phyloP scores from a whole-genome alignment of 1,140 invertebrate genomes.

The Solenopsis invicta region DNA sequence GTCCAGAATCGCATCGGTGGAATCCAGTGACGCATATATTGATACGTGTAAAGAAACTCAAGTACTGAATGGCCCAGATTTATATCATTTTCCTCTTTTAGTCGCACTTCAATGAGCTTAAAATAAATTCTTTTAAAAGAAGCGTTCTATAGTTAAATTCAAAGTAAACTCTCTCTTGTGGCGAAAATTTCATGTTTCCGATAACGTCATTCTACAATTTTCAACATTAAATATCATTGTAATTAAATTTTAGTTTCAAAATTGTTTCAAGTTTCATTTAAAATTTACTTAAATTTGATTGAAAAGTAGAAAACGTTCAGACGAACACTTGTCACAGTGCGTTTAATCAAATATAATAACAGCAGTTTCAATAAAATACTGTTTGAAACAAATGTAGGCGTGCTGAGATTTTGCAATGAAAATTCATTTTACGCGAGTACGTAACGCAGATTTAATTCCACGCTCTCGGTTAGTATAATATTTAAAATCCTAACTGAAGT shows the following conservation, averaged over 20 bases:
- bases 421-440: neutral
- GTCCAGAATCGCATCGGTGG: neutral
- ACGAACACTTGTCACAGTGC: neutral
- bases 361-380: neutral
- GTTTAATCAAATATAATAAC: neutral
- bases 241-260: slow-evolving; percentile 8
- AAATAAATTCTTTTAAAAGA: slow-evolving; percentile 1
- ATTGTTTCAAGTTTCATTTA: neutral
- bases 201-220: neutral
- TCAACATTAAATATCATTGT: neutral
- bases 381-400: neutral
- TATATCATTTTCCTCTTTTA: slow-evolving; percentile 19
- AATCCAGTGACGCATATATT: slow-evolving; percentile 16
- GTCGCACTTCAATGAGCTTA: neutral
- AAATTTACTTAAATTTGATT: slow-evolving; percentile 3
- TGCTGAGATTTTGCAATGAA: neutral
- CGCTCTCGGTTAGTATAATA: neutral
- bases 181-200: neutral
- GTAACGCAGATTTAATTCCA: neutral
- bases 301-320: neutral
- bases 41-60: slow-evolving; percentile 21
- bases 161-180: neutral
- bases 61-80: slow-evolving; percentile 2
- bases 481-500: neutral
- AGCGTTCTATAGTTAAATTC: neutral